Base-by-base conservation (phyloP, 2,113 vertebrate species). In the Cricetomys ansorgei region DNA sequence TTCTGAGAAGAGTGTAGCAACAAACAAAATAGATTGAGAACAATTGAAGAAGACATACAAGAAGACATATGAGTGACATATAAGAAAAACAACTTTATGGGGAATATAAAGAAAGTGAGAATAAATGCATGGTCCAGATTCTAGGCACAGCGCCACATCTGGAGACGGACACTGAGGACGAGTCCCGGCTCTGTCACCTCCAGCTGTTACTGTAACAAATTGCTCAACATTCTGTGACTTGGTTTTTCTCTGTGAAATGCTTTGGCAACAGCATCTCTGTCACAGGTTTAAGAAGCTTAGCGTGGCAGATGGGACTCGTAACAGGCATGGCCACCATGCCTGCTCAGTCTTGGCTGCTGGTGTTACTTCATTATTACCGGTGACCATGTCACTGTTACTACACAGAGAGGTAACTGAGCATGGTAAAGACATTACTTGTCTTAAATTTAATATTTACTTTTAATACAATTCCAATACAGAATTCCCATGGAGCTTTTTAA, bases 361-460 rank as follows among this genome's bases (percentile, higher is more conserved):
- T 83, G 53, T 37, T 64, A 79, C 64, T n/a, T 76, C 88, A 69
- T 64, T 57, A 34, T 62, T 79, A 87, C 57, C 59, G 81, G 64
- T 59, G 86, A 53, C 62, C 62, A 25, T 81, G 65, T 89, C 64
- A 85, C 65, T 69, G 12, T 86, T 81, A 88, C 79, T 77, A 94
- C 91, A 48, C 88, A 34, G 45, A 65, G 15, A 50, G 34, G 45
- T 50, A 76, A 62, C 21, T 86, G 48, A 37, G 29, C 55, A 70
- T 81, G 76, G 9, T 75, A 94, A 97, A 92, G 37, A 89, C 29
- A 67, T 77, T 15, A 31, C 0, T 76, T 83, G 23, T 91, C 79
- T 96, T 92, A 90, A 93, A 75, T 81, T 90, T 94, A 91, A 59
- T 91, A 88, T 93, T 95, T 88, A 92, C 34, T 93, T 95, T 92